Evolutionary conservation across 2,797 vertebrate species (phyloP).

Genomic region (Microctenopoma stevenorrisi): DNA sequence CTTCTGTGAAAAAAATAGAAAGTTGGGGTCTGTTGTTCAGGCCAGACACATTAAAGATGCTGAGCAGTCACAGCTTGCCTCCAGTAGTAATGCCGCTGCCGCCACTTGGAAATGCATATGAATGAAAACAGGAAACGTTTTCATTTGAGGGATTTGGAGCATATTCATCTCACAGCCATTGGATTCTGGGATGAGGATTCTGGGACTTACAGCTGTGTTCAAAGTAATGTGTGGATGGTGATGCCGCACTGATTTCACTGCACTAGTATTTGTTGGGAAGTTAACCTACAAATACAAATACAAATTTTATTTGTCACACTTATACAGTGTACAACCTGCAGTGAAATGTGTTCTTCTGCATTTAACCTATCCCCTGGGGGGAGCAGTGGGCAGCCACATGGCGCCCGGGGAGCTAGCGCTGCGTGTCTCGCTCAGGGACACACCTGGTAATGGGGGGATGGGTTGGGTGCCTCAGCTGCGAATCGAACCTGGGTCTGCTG

Average conservation of each 20-base stretch:
- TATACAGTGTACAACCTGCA: no score
- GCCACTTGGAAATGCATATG: constrained; percentile 3
- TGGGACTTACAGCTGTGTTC: neutral
- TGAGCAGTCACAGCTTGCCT: constrained; percentile 17
- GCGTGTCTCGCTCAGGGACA: no score
- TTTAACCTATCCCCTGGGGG: no score
- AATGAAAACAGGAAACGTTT: constrained; percentile 22
- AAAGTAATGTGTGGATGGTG: constrained; percentile 30
- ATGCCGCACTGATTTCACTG: neutral
- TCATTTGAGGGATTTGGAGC: constrained; percentile 65
- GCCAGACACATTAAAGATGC: constrained; percentile 13
- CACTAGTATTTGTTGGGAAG: neutral
- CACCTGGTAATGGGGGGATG: no score
- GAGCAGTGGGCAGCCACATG: no score
- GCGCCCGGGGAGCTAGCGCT: no score
- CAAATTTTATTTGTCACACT: no score
- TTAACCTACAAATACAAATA: neutral
- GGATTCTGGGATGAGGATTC: constrained; percentile 36
- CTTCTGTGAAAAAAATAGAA: constrained; percentile 39
- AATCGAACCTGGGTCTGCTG: no score
- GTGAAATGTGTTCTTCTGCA: no score
- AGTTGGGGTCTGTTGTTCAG: constrained; percentile 32
- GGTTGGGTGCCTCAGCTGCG: no score
- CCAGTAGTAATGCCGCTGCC: constrained; percentile 15
- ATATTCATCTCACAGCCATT: constrained; percentile 52